Evolutionary conservation across 2,797 vertebrate species (phyloP), one percentile per base, ranked within the genome.

Genomic region (Acrossocheilus wenchowensis): DNA sequence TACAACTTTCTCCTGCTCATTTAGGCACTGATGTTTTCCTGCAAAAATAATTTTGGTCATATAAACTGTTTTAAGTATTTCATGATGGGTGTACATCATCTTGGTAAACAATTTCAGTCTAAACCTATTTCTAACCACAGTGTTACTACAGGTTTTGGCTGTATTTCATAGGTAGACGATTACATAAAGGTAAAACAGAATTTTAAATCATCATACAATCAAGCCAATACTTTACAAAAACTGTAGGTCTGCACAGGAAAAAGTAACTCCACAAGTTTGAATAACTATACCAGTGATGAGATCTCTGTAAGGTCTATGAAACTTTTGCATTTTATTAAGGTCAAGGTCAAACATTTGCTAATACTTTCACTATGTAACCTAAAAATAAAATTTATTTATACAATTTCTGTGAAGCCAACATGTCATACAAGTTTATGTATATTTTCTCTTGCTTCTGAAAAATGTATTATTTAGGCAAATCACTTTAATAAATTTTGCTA

Each of bases 21-120:
- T 94, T 91, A 95, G 94, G 95, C 95, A 95, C 95, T 95, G 95
- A 92, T 93, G 91, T 93, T 95, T 91, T 94, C 93, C 93, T 93
- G 93, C 93, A 86, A 69, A 90, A 93, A 93, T 94, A 93, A 93
- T 95, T 96, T 96, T 96, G 94, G 95, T 95, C 93, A 93, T 87
- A 86, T 92, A 93, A 91, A 91, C 92, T 89, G 91, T 93, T 85
- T 87, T 86, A 87, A 86, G 79, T 60, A 57, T 84, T 84, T 64
- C 26, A 83, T 66, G 52, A 86, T 66, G 54, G 74, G 74, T 87
- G 60, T 69, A 78, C 82, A 78, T 89, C 78, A 62, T 77, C 78
- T 83, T 60, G 80, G 81, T 82, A 82, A 87, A 86, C 78, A 87
- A 83, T 84, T 80, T 69, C n/a, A 48, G 39, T 77, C 66, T 81